A percentile compares a stretch with the other conserved stretches of the same genome.
Evolutionary conservation across 1,140 invertebrate genomes (phyloP).

Genomic region (Cydia amplana): DNA sequence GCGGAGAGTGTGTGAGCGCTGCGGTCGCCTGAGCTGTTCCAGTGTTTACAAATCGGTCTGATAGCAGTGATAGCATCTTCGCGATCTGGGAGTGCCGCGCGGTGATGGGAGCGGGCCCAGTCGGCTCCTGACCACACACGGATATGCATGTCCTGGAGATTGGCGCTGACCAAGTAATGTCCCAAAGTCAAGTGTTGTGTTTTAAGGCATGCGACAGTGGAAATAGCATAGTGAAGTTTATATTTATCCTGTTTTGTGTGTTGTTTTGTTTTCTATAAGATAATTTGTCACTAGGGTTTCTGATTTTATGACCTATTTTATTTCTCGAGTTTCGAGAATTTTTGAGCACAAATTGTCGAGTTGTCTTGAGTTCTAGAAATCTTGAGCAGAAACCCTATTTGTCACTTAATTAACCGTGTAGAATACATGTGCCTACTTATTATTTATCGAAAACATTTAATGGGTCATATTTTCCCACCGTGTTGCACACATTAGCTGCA

Average conservation of each 20-base stretch:
- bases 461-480: too few relatives aligned
- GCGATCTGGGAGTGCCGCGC: conserved; percentile 12
- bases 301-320: too few relatives aligned
- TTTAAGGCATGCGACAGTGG: conserved; percentile 44
- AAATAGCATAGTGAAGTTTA: neutral
- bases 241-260: neutral
- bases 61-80: neutral
- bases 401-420: too few relatives aligned
- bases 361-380: too few relatives aligned
- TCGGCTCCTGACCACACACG: conserved; percentile 45
- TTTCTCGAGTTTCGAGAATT: too few relatives aligned
- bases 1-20: conserved; percentile 53
- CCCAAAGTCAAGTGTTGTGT: conserved; percentile 38
- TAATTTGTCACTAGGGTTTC: neutral
- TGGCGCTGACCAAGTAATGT: conserved; percentile 71
- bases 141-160: conserved; percentile 74
- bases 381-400: too few relatives aligned
- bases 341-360: too few relatives aligned
- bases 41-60: conserved; percentile 1
- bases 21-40: conserved; percentile 53
- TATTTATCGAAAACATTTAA: too few relatives aligned
- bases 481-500: too few relatives aligned
- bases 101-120: conserved; percentile 51
- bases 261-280: neutral
- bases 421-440: too few relatives aligned